Percentiles rank a stretch among this genome's conserved stretches.
phyloP scores from a whole-genome alignment of 2,888 invertebrate species.

The Philonicus albiceps region DNA sequence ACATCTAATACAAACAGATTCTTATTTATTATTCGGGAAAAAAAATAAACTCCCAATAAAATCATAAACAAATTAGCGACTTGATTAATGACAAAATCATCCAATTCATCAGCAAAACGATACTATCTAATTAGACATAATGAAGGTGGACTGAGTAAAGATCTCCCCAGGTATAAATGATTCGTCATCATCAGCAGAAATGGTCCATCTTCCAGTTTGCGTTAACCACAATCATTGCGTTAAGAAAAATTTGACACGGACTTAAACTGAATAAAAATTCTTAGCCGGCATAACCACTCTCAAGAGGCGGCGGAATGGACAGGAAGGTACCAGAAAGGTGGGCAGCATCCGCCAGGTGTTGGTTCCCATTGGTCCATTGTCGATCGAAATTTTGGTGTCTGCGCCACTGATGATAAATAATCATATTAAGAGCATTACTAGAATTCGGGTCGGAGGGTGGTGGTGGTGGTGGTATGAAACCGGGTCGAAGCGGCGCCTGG shows the following conservation, averaged over 20 bases:
- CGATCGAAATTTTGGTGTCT: conserved; percentile 24
- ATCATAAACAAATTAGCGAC: not conserved
- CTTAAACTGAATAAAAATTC: conserved; percentile 45
- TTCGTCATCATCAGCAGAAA: conserved; percentile 38
- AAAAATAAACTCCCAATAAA: not conserved
- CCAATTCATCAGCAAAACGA: not conserved
- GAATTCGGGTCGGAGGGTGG: not conserved
- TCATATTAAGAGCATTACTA: conserved; percentile 42
- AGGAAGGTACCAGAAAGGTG: not conserved
- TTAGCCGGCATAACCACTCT: not conserved
- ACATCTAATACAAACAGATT: not conserved
- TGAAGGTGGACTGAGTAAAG: not conserved
- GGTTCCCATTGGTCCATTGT: conserved; percentile 48
- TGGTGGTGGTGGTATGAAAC: not conserved
- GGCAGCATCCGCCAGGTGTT: conserved; percentile 45
- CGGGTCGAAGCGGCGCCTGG: not conserved
- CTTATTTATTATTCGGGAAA: not conserved
- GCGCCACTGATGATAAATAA: conserved; percentile 45
- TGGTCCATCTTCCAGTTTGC: conserved; percentile 48
- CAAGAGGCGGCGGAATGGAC: not conserved
- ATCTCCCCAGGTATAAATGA: not conserved
- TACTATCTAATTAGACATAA: conserved; percentile 11
- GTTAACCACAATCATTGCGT: conserved; percentile 47
- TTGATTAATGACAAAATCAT: not conserved
- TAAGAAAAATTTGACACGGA: conserved; percentile 48